Evolutionary conservation across 2,888 invertebrate genomes (phyloP).

Genomic region (Xestia xanthographa): DNA sequence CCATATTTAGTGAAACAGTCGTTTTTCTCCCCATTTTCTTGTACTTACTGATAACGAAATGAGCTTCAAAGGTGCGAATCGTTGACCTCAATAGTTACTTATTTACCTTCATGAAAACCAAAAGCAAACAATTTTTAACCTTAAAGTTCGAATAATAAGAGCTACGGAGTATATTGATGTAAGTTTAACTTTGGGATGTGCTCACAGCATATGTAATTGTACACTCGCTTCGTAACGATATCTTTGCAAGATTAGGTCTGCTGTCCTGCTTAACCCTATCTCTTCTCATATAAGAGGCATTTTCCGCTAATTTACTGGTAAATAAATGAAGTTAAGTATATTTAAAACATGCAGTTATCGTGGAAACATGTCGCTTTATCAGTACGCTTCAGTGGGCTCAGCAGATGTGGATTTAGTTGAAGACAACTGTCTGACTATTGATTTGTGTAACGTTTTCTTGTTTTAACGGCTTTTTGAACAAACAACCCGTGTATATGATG

Average conservation of each 20-base stretch:
- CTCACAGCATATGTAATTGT: slow-evolving; percentile 64
- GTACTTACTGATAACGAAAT: slow-evolving; percentile 81
- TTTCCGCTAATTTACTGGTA: slow-evolving; percentile 21
- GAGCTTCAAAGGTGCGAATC: slow-evolving; percentile 86
- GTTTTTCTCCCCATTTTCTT: slow-evolving; percentile 83
- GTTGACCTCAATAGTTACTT: slow-evolving; percentile 82
- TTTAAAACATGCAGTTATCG: slow-evolving; percentile 66
- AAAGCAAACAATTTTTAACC: slow-evolving; percentile 40
- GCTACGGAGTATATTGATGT: neutral
- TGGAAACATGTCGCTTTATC: slow-evolving; percentile 65
- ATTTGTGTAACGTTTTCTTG: slow-evolving; percentile 37
- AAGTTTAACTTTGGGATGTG: slow-evolving; percentile 38
- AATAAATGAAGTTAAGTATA: slow-evolving; percentile 23
- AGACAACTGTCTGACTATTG: slow-evolving; percentile 54
- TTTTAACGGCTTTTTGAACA: slow-evolving; percentile 26
- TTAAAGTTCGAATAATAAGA: slow-evolving; percentile 31
- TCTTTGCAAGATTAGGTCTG: slow-evolving; percentile 53
- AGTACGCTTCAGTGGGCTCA: slow-evolving; percentile 59
- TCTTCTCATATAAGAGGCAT: rapidly evolving
- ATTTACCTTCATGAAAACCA: slow-evolving; percentile 13
- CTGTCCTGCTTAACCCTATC: slow-evolving; percentile 16
- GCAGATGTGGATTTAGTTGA: slow-evolving; percentile 66
- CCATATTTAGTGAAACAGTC: slow-evolving; percentile 57
- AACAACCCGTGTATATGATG: no score
- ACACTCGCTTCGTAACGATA: slow-evolving; percentile 61